Evolutionary conservation across 2,888 invertebrate genomes (phyloP).

Genomic region (Meteorus cinctellus): DNA sequence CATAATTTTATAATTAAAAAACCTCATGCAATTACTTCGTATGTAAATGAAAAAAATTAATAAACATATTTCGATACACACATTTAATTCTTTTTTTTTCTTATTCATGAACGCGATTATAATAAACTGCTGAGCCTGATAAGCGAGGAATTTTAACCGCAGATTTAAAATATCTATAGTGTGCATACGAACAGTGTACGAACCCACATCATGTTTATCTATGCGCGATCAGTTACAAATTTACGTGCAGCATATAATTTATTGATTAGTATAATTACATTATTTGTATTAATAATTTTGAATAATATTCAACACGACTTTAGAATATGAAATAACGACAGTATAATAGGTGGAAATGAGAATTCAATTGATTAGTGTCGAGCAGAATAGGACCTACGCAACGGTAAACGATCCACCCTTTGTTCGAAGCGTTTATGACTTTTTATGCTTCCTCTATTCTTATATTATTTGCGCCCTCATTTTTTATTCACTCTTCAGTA

Average conservation of each 20-base stretch:
- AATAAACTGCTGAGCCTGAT: background rate
- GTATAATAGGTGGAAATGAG: slow-evolving; percentile 45
- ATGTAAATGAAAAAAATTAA: background rate
- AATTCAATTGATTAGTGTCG: slow-evolving; percentile 55
- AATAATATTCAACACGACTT: background rate
- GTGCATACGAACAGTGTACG: background rate
- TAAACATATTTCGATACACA: background rate
- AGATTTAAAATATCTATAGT: background rate
- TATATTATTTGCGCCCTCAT: slow-evolving; percentile 1
- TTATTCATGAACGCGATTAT: background rate
- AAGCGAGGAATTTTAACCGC: background rate
- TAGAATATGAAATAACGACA: background rate
- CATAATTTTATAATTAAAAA: too few relatives aligned
- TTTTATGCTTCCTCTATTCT: background rate
- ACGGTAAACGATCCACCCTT: slow-evolving; percentile 9
- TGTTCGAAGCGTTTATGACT: background rate
- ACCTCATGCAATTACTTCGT: too few relatives aligned
- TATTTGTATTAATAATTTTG: background rate
- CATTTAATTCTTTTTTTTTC: background rate
- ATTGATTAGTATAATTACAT: background rate
- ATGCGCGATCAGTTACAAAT: slow-evolving; percentile 17
- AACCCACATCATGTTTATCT: background rate
- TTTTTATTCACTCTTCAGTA: background rate
- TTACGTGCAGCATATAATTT: slow-evolving; percentile 2
- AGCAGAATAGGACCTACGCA: slow-evolving; percentile 45